Percentiles rank a stretch among this genome's conserved stretches.
Conservation (phyloP, 2,888 invertebrate species). For the Drosophila atroscutellata region DNA sequence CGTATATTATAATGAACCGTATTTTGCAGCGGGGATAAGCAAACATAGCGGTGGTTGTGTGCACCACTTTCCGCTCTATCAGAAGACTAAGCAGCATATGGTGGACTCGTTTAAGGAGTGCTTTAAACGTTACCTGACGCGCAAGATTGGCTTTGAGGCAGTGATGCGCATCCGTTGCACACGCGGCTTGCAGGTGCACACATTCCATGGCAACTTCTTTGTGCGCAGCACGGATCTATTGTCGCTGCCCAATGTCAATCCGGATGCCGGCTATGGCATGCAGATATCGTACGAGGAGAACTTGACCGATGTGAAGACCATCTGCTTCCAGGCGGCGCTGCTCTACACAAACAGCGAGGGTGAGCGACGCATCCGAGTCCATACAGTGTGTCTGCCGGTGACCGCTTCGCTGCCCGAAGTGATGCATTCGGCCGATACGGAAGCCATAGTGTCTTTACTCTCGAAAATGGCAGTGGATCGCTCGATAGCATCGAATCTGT, state of each 20-base stretch:
- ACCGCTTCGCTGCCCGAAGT: constrained; percentile 93
- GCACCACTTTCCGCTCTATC: constrained; percentile 96
- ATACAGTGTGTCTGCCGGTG: constrained; percentile 97
- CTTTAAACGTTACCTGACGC: constrained; percentile 94
- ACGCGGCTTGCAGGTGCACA: constrained; percentile 96
- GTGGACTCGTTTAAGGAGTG: constrained; percentile 91
- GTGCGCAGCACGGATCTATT: constrained; percentile 98
- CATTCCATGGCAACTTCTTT: constrained; percentile 99
- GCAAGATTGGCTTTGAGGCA: constrained; percentile 99
- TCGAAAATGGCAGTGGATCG: constrained; percentile 99
- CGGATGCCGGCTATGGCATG: constrained; percentile 99
- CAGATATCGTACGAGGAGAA: constrained; percentile 96
- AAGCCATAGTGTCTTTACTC: constrained; percentile 95
- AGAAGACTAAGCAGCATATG: constrained; percentile 89
- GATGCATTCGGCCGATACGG: constrained; percentile 95
- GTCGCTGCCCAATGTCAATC: constrained; percentile 98
- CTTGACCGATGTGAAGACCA: constrained; percentile 92
- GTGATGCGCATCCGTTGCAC: constrained; percentile 99
- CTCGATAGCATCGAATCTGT: constrained; percentile 92
- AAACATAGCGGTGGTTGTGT: constrained; percentile 98
- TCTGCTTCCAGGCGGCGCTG: constrained; percentile 98
- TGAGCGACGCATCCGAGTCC: constrained; percentile 98
- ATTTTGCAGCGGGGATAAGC: constrained; percentile 91
- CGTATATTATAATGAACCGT: not conserved
- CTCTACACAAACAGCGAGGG: constrained; percentile 98